Base-by-base conservation (phyloP, 2,797 vertebrate species). In the Emys orbicularis region DNA sequence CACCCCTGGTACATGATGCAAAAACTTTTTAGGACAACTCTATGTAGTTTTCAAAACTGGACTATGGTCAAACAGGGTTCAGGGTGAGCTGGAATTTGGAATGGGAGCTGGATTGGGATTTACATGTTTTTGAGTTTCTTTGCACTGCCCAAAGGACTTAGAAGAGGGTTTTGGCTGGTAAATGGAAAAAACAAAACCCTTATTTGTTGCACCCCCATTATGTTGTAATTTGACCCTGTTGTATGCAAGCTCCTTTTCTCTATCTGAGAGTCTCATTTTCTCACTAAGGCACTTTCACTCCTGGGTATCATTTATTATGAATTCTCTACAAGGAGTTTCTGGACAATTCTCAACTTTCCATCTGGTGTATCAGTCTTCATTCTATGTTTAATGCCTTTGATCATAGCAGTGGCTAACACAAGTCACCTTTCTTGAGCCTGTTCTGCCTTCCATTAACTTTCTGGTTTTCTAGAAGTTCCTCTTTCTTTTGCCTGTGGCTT, bases 81-180 rank as follows among this genome's bases (percentile, higher is more conserved):
- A 52, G 3, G 29, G 10, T 52, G 49, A 79, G 31, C 77, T 11
- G 31, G 31, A 79, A n/a, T 79, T 52, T 79, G 49, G 31, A 8
- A 1, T 2, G n/a, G 79, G 53, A 29, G 41, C 37, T 53, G 31
- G n/a, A 61, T 11, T 44, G 77, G 52, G 1, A 76, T 90, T 79
- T 11, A 18, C 0, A 2, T 44, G 8, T 3, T 5, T 76, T 74
- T 44, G 23, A 44, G 41, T 27, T 25, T 44, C 23, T 74, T 27
- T 44, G 41, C 72, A 41, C 25, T 13, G 41, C 23, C 41, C 41
- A 44, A 76, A 76, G 37, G 41, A 44, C 21, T 44, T 74, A 44
- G 37, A 72, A 72, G 37, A 41, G 25, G 11, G 6, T 47, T 76
- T 47, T 76, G 72, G 25, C 41, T 76, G 21, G 37, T 47, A 41